A percentile compares a stretch with the other conserved stretches of the same genome.
Evolutionary conservation across 2,113 vertebrate genomes (phyloP).

Genomic region (Illadopsis cleaveri): DNA sequence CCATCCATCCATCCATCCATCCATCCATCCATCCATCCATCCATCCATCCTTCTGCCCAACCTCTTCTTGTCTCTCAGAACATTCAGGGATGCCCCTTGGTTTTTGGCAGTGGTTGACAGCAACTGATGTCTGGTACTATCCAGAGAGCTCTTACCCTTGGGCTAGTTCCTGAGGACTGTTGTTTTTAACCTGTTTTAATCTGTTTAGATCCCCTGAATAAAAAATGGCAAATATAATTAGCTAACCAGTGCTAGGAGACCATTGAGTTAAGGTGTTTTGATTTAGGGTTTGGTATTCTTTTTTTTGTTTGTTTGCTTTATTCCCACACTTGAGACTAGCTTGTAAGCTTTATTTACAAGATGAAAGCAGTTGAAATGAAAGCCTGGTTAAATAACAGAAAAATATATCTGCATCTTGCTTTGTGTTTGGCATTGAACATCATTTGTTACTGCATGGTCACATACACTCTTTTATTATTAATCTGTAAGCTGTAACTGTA

Average conservation of each 20-base stretch:
- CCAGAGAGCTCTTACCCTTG: slow-evolving; percentile 63
- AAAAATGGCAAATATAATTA: slow-evolving; percentile 68
- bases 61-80: slow-evolving; percentile 60
- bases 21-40: not conserved
- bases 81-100: slow-evolving; percentile 72
- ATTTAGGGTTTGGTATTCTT: not conserved
- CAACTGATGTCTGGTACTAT: slow-evolving; percentile 56
- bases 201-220: slow-evolving; percentile 60
- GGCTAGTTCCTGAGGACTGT: slow-evolving; percentile 59
- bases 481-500: not conserved
- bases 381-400: slow-evolving; percentile 66
- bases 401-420: slow-evolving; percentile 40
- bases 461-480: not conserved
- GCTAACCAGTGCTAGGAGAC: slow-evolving; percentile 62
- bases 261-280: not conserved
- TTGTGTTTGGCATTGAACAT: slow-evolving; percentile 24
- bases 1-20: not conserved
- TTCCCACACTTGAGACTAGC: slow-evolving; percentile 14
- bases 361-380: slow-evolving; percentile 55
- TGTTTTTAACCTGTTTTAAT: slow-evolving; percentile 83
- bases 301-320: not conserved
- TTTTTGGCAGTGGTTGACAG: slow-evolving; percentile 50
- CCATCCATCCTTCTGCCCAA: not conserved
- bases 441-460: slow-evolving; percentile 34
- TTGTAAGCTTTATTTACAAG: slow-evolving; percentile 60